Evolutionary conservation across 2,113 vertebrate genomes (phyloP).

Genomic region (Passer domesticus): DNA sequence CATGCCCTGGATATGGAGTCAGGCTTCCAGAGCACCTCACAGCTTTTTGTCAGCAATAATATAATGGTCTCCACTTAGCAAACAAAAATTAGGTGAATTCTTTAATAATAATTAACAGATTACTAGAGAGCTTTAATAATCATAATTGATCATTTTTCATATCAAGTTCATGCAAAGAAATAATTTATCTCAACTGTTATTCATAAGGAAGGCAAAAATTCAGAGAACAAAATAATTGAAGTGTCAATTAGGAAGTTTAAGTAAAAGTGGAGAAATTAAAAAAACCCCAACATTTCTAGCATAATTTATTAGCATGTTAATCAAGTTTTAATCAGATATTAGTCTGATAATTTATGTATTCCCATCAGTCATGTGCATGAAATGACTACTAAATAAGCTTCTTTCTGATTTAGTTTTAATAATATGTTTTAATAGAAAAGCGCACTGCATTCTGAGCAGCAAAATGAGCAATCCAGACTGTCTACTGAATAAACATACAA

Average conservation of each 20-base stretch:
- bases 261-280: conserved; percentile 41
- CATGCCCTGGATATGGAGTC: not conserved
- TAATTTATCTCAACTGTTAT: conserved; percentile 55
- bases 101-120: conserved; percentile 52
- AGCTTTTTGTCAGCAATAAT: not conserved
- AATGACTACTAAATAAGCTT: conserved; percentile 47
- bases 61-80: not conserved
- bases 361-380: conserved; percentile 40
- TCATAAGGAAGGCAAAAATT: conserved; percentile 48
- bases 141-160: conserved; percentile 52
- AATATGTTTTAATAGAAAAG: conserved; percentile 49
- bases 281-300: conserved; percentile 12
- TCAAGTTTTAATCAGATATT: conserved; percentile 62
- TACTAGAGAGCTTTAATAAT: conserved; percentile 53
- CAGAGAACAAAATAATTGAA: conserved; percentile 58
- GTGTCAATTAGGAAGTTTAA: conserved; percentile 60
- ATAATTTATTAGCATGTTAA: conserved; percentile 54
- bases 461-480: conserved; percentile 48
- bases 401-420: conserved; percentile 47
- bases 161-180: conserved; percentile 23
- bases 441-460: conserved; percentile 17
- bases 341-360: conserved; percentile 42
- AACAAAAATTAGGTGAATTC: conserved; percentile 24
- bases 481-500: conserved; percentile 47
- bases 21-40: not conserved